Percentiles rank a stretch among this genome's conserved stretches.
Conservation (phyloP, 1,140 invertebrate genomes). For the Scaptomyza pallida region DNA sequence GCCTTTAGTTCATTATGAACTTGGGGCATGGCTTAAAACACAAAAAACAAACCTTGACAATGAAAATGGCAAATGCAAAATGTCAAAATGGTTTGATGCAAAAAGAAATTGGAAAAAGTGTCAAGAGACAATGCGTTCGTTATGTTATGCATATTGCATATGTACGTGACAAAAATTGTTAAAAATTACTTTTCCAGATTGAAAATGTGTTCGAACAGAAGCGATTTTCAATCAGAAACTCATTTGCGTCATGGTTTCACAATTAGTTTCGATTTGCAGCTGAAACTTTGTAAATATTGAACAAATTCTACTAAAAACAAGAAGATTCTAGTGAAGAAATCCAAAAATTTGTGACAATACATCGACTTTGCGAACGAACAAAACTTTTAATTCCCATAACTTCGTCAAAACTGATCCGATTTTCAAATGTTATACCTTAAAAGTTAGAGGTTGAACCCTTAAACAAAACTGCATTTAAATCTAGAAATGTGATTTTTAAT, state of each 20-base stretch:
- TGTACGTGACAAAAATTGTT: background rate
- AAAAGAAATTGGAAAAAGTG: background rate
- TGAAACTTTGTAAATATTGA: no score
- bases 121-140: background rate
- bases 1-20: constrained; percentile 7
- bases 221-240: background rate
- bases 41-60: background rate
- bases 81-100: no score
- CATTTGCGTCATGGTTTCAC: background rate
- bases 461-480: no score
- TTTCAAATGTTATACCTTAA: no score
- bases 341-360: no score
- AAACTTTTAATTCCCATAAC: no score
- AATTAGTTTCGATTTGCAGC: background rate
- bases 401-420: no score
- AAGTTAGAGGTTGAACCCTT: no score
- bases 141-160: background rate
- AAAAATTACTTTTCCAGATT: background rate
- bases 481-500: no score
- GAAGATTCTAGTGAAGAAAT: no score
- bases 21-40: background rate
- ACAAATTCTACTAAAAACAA: no score
- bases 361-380: no score
- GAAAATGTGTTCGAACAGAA: background rate
- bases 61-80: background rate